Percentiles rank a stretch among this genome's conserved stretches.
These are phyloP conservation scores for Drosophila pruinosa DNA, from an alignment of 1,140 invertebrate genomes.

Conservation along the genomic window DNA sequence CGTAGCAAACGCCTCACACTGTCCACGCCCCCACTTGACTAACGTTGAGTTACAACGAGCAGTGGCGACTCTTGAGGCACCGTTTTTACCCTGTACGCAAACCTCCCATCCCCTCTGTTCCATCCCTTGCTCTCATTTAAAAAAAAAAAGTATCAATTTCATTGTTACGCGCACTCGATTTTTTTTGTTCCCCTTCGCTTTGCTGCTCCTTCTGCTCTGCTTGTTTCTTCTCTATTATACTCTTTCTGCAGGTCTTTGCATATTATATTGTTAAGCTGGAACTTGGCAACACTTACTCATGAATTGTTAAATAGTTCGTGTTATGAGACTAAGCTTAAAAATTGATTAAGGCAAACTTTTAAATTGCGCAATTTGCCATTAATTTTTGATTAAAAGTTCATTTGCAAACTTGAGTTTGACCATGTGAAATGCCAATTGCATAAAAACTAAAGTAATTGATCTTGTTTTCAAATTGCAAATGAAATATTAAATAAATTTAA, in stretches of 20 bases:
- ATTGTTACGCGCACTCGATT: conserved; percentile 78
- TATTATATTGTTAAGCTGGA: conserved; percentile 26
- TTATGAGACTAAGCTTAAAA: neutral
- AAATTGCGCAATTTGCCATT: neutral
- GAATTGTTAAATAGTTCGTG: conserved; percentile 2
- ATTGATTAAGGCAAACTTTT: conserved; percentile 4
- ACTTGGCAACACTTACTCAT: conserved; percentile 13
- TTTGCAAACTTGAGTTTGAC: neutral
- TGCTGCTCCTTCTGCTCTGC: neutral
- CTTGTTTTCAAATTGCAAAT: no score
- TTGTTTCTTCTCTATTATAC: conserved; percentile 22
- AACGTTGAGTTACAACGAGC: conserved; percentile 43
- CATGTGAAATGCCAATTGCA: neutral
- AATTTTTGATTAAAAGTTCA: neutral
- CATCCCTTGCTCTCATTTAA: conserved; percentile 54
- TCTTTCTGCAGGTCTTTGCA: conserved; percentile 19
- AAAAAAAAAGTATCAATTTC: conserved; percentile 76
- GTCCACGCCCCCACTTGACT: conserved; percentile 57
- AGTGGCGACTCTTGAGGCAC: conserved; percentile 60
- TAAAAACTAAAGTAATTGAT: neutral
- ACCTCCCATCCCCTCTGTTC: neutral
- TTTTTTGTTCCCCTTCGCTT: conserved; percentile 21
- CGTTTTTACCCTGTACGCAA: conserved; percentile 38
- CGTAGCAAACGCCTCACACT: conserved; percentile 59
- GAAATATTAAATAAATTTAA: no score